Evolutionary conservation across 2,888 invertebrate genomes (phyloP).

Genomic region (Petrolisthes manimaculis): DNA sequence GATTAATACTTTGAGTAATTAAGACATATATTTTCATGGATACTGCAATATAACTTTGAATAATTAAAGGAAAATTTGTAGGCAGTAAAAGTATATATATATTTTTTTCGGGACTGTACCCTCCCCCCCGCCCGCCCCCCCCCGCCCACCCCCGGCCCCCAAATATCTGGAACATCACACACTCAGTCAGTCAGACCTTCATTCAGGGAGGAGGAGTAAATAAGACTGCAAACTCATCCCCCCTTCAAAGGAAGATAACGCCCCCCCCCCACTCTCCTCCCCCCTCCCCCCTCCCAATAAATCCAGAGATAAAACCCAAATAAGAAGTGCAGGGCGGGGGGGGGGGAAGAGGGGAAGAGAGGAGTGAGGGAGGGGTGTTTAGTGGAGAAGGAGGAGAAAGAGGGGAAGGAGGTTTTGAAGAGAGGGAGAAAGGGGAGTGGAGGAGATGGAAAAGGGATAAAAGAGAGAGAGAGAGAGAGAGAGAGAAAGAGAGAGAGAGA

Average conservation of each 20-base stretch:
- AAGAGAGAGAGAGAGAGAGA: not conserved
- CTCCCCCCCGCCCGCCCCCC: not conserved
- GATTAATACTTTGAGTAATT: too few species aligned
- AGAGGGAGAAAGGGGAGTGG: not conserved
- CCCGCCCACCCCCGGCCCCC: not conserved
- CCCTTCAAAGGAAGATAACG: slow-evolving; percentile 30
- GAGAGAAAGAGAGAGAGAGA: not conserved
- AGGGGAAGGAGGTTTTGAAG: not conserved
- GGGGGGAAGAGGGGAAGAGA: not conserved
- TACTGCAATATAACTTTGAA: too few species aligned
- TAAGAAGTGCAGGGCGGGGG: slow-evolving; percentile 31
- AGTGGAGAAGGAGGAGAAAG: not conserved
- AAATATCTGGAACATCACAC: not conserved
- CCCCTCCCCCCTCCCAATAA: too few species aligned
- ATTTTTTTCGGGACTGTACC: not conserved
- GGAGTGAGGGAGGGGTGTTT: not conserved
- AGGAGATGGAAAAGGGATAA: not conserved
- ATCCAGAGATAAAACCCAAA: slow-evolving; percentile 57
- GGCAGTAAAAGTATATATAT: too few species aligned
- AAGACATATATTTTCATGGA: too few species aligned
- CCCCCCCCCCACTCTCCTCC: slow-evolving; percentile 19
- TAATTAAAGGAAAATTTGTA: too few species aligned
- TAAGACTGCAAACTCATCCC: slow-evolving; percentile 6
- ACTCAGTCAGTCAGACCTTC: not conserved
- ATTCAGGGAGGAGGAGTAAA: not conserved